Evolutionary conservation across 1,140 invertebrate genomes (phyloP).

Genomic region (Drosophila equinoxialis): DNA sequence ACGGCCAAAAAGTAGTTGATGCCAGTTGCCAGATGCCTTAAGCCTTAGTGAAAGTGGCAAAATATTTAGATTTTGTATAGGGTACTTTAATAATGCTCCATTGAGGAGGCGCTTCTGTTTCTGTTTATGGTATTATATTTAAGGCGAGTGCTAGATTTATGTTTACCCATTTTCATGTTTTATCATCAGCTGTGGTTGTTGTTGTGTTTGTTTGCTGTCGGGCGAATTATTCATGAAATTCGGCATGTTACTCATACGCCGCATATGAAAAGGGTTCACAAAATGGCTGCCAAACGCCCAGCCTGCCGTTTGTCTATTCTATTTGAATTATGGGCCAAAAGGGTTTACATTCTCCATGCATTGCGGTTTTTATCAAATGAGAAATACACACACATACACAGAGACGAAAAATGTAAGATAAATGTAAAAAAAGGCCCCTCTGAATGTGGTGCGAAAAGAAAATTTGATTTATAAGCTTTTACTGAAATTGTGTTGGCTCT

Average conservation of each 20-base stretch:
- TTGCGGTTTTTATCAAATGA: slow-evolving; percentile 39
- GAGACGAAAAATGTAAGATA: slow-evolving; percentile 18
- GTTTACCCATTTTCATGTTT: slow-evolving; percentile 77
- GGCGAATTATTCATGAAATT: slow-evolving; percentile 74
- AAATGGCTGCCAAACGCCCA: slow-evolving; percentile 33
- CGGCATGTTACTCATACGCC: slow-evolving; percentile 72
- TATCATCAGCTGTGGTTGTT: slow-evolving; percentile 69
- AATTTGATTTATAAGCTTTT: slow-evolving; percentile 63
- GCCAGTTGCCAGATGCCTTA: slow-evolving; percentile 10
- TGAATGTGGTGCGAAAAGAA: slow-evolving; percentile 74
- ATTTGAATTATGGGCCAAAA: slow-evolving; percentile 70
- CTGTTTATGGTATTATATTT: slow-evolving; percentile 60
- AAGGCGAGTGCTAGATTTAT: slow-evolving; percentile 63
- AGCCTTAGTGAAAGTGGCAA: slow-evolving; percentile 44
- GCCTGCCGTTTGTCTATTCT: slow-evolving; percentile 36
- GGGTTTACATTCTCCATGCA: slow-evolving; percentile 29
- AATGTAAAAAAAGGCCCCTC: slow-evolving; percentile 19
- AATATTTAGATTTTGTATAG: slow-evolving; percentile 10
- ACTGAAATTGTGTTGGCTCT: background rate
- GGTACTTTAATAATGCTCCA: slow-evolving; percentile 51
- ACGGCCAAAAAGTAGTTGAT: slow-evolving; percentile 6
- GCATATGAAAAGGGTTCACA: slow-evolving; percentile 70
- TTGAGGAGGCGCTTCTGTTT: slow-evolving; percentile 47
- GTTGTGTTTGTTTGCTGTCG: slow-evolving; percentile 27
- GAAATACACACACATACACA: background rate